Base-by-base conservation (phyloP, 2,888 invertebrate genomes). In the Spicauda simplicius region DNA sequence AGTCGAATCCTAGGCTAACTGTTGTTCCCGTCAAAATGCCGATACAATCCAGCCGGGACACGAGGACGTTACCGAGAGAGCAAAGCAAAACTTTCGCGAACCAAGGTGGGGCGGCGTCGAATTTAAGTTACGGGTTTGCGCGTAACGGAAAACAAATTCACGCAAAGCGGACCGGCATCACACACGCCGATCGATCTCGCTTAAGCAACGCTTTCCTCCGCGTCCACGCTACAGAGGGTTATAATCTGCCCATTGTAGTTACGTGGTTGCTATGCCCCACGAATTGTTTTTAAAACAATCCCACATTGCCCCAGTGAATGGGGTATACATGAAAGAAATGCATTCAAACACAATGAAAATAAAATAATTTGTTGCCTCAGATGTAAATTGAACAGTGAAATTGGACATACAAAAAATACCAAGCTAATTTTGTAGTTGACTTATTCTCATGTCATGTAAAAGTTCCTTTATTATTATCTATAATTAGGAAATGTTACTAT, bases 81-180 rank as follows among this genome's bases (percentile, higher is more conserved):
- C 54, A 41, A 25, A 25, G 25, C 25, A 4, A 59, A 65, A 59
- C 25, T 65, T 64, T 59, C 54, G 59, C 41, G 53, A 45, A 30
- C 18, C 12, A 33, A 45, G 45, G 19, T 10, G 30, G 59, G 65
- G 45, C 59, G 65, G 45, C 65, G 65, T 59, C 65, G 65, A 59
- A 54, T 65, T 65, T 59, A 59, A 65, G 59, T 59, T 60, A 54
- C 65, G 59, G 65, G 59, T 66, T 54, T 58, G 65, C 59, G 65
- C 59, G 59, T 66, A 63, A 63, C 65, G 65, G 59, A 66, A 66
- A 66, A 66, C 65, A 66, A 60, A 66, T 66, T 66, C 54, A 60
- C 54, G 59, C 66, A 55, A 55, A 48, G 59, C 59, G 37, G n/a
- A 6, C 33, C 62, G 62, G 60, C 60, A 66, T 66, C 59, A 66